These are phyloP conservation scores for Neosalanx taihuensis DNA, from an alignment of 2,797 vertebrate species.

Conservation along the genomic window DNA sequence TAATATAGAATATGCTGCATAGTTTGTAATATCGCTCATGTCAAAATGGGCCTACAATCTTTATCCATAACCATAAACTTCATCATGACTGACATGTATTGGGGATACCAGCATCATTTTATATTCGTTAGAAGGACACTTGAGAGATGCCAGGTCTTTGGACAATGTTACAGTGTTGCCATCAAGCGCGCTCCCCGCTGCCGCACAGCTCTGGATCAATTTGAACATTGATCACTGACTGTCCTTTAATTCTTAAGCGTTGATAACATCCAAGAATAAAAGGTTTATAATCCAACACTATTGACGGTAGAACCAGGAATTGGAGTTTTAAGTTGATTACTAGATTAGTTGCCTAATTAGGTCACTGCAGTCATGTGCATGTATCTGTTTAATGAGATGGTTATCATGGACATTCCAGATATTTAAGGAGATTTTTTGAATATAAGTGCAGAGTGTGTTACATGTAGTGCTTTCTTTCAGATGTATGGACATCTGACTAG, in stretches of 20 bases:
- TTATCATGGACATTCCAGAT: too few relatives aligned
- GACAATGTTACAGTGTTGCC: not conserved
- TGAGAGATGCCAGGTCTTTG: not conserved
- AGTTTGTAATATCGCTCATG: constrained; percentile 26
- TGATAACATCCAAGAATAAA: too few relatives aligned
- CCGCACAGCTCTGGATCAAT: too few relatives aligned
- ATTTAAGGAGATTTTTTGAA: not conserved
- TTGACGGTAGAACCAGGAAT: too few relatives aligned
- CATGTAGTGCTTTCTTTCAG: not conserved
- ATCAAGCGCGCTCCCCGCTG: not conserved
- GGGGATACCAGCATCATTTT: not conserved
- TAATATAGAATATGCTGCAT: constrained; percentile 34
- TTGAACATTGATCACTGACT: too few relatives aligned
- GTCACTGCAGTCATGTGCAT: too few relatives aligned
- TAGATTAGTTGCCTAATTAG: too few relatives aligned
- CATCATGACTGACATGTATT: not conserved
- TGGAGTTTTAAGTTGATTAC: too few relatives aligned
- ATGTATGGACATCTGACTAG: too few relatives aligned
- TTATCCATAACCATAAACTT: constrained; percentile 12
- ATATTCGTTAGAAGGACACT: not conserved
- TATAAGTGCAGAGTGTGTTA: not conserved
- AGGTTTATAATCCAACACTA: too few relatives aligned
- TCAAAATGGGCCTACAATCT: not conserved
- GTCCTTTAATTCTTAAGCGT: too few relatives aligned
- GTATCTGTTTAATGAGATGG: too few relatives aligned